phyloP scores from a whole-genome alignment of 2,797 vertebrate genomes.

The Pelodytes ibericus region DNA sequence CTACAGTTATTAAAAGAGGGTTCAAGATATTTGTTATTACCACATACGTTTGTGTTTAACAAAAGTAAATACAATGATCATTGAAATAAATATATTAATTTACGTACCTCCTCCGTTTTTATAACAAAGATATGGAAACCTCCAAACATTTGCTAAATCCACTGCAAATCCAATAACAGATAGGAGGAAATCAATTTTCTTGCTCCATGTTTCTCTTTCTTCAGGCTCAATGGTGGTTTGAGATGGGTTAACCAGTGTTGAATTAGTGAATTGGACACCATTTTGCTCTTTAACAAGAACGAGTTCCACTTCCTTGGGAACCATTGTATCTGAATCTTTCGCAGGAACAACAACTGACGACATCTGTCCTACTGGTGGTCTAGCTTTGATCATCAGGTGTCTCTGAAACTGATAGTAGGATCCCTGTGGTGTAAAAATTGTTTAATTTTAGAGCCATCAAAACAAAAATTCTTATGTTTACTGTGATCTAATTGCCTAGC shows the following conservation, averaged over 20 bases:
- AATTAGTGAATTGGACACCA: slow-evolving; percentile 85
- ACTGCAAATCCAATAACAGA: slow-evolving; percentile 90
- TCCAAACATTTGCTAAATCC: slow-evolving; percentile 90
- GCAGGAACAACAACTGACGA: slow-evolving; percentile 71
- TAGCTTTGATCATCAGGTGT: slow-evolving; percentile 68
- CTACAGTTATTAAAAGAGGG: too few relatives aligned
- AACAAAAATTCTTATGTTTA: slow-evolving; percentile 11
- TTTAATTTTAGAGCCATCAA: slow-evolving; percentile 3
- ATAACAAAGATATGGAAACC: slow-evolving; percentile 91
- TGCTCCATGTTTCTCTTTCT: slow-evolving; percentile 87
- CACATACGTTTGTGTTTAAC: too few relatives aligned
- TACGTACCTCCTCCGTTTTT: slow-evolving; percentile 88
- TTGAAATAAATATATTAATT: neutral
- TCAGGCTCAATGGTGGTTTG: slow-evolving; percentile 68
- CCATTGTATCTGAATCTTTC: slow-evolving; percentile 71
- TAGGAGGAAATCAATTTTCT: slow-evolving; percentile 89
- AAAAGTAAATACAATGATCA: too few relatives aligned
- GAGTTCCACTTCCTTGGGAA: slow-evolving; percentile 85
- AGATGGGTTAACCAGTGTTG: slow-evolving; percentile 70
- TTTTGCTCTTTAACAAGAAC: slow-evolving; percentile 88
- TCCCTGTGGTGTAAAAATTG: neutral
- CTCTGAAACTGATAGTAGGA: neutral
- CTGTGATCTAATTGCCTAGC: too few relatives aligned
- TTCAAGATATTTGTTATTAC: too few relatives aligned
- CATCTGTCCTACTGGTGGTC: slow-evolving; percentile 72